Evolutionary conservation across 2,888 invertebrate genomes (phyloP), one percentile per base, ranked within the genome.

Genomic region (Melinaea marsaeus): DNA sequence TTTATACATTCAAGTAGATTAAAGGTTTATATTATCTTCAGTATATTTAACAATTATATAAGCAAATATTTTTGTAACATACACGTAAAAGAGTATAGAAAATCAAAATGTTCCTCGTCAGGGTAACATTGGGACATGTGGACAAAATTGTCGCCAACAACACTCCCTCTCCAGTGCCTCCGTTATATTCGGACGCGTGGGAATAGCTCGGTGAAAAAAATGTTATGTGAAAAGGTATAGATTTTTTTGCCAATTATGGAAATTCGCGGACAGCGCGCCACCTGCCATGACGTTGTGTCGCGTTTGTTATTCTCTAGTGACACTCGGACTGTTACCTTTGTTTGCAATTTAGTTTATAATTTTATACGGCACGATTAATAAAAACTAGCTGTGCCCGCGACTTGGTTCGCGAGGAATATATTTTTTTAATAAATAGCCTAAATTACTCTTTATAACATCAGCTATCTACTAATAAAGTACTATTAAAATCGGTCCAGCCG

Each of bases 121-220:
- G 64, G 66, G 71, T 69, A 71, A 68, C 65, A 73, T 71, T 78
- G 71, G 78, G 74, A 81, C 78, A 77, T 79, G 69, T 81, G 74
- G 73, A 67, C 72, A 74, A 86, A 87, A 88, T 86, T 84, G 85
- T 79, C 80, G 79, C 74, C 75, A 76, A 79, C 82, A 51, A 51
- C 51, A 9, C 81, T 69, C 74, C 75, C 77, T 51, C 78, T 74
- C 78, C 80, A 78, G 79, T 75, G 81, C 79, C 82, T 80, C 81
- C 85, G 81, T 88, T 87, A 85, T 88, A 86, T 86, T 86, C 85
- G 86, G 80, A 65, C 85, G 83, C 84, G 75, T 76, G 85, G 85
- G 86, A 75, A 80, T 75, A 78, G 79, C 83, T 84, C 85, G 86
- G 86, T 86, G 85, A 81, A 84, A 81, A 85, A 85, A 83, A 78